A percentile compares a stretch with the other conserved stretches of the same genome.
phyloP scores from a whole-genome alignment of 37 sponge, comb jelly and placozoan species.

The Ianthella basta region DNA sequence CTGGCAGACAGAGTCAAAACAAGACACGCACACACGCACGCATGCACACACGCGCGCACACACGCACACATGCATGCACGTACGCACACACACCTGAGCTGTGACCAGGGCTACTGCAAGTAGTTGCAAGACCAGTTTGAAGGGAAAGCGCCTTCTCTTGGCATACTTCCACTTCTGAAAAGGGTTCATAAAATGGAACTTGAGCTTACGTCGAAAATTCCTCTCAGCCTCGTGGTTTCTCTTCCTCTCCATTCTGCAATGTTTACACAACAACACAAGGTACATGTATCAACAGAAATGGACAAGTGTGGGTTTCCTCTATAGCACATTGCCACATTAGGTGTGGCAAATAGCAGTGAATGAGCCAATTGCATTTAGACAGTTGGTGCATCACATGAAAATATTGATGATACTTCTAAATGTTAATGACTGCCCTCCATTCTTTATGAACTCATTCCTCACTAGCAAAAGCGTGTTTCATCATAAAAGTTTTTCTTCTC shows the following conservation, averaged over 20 bases:
- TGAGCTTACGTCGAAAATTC: constrained; percentile 63
- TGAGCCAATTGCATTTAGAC: too few relatives aligned
- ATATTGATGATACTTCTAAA: too few relatives aligned
- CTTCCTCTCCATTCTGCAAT: constrained; percentile 23
- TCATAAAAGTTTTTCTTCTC: background rate
- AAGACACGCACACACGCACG: too few relatives aligned
- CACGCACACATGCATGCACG: constrained; percentile 14
- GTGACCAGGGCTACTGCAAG: constrained; percentile 73
- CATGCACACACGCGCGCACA: too few relatives aligned
- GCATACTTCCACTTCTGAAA: constrained; percentile 85
- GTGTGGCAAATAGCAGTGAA: too few relatives aligned
- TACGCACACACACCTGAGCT: constrained; percentile 61
- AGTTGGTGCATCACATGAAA: too few relatives aligned
- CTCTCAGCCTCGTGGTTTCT: background rate
- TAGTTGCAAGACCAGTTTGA: constrained; percentile 85
- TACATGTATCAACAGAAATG: background rate
- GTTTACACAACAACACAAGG: background rate
- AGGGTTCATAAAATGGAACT: constrained; percentile 92
- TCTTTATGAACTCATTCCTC: too few relatives aligned
- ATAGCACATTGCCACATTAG: too few relatives aligned
- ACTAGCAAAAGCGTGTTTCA: too few relatives aligned
- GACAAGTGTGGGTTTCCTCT: too few relatives aligned
- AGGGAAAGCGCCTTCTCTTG: constrained; percentile 69
- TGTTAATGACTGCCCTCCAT: too few relatives aligned
- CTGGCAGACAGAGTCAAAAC: constrained; percentile 8